A percentile compares a stretch with the other conserved stretches of the same genome.
These are phyloP conservation scores for Labrus mixtus DNA, from an alignment of 2,113 vertebrate genomes.

Conservation along the genomic window DNA sequence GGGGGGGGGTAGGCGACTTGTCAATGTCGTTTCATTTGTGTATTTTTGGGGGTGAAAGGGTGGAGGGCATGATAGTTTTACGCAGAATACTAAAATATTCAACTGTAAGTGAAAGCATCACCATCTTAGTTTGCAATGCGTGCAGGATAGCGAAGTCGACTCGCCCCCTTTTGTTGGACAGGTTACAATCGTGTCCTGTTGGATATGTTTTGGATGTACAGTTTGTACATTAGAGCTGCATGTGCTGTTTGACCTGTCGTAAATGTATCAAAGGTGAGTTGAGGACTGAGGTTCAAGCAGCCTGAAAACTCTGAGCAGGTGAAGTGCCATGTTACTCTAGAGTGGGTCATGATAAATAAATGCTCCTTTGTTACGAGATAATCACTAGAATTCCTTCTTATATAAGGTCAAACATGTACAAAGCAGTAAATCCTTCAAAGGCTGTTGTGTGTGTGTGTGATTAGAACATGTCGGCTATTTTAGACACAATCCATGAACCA, in stretches of 20 bases:
- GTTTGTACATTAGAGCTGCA: slow-evolving; percentile 54
- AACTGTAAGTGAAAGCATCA: slow-evolving; percentile 13
- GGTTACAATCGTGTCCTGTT: slow-evolving; percentile 10
- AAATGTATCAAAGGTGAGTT: slow-evolving; percentile 51
- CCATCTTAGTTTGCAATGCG: slow-evolving; percentile 11
- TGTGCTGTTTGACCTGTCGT: slow-evolving; percentile 52
- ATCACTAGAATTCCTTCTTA: neutral
- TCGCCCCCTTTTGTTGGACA: slow-evolving; percentile 18
- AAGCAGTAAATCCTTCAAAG: neutral
- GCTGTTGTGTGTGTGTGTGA: neutral
- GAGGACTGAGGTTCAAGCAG: slow-evolving; percentile 34
- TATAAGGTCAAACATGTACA: neutral
- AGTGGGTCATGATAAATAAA: neutral
- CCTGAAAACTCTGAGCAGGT: neutral
- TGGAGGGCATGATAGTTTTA: neutral
- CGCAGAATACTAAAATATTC: neutral
- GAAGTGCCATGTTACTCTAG: slow-evolving; percentile 12
- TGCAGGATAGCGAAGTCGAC: neutral
- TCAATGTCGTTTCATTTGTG: neutral
- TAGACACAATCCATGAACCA: neutral
- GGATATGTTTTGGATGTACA: slow-evolving; percentile 43
- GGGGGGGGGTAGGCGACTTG: neutral
- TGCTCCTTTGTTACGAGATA: neutral
- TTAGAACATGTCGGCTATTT: neutral
- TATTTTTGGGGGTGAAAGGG: neutral